A percentile compares a stretch with the other conserved stretches of the same genome.
Conservation (phyloP, 2,797 vertebrate species). For the Melanotaenia pygmaea region DNA sequence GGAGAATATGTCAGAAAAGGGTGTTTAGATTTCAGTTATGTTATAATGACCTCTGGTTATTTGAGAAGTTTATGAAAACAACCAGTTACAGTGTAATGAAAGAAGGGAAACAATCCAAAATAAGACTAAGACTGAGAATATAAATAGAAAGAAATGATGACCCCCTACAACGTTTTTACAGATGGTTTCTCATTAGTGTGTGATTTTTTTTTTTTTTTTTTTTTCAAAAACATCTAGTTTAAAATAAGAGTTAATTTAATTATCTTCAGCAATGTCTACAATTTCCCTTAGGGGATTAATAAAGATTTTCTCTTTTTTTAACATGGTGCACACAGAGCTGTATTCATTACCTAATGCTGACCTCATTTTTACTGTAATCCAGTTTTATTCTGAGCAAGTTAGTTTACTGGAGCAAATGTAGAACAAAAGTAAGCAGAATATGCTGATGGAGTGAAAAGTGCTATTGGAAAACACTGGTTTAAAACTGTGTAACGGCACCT, state of each 20-base stretch:
- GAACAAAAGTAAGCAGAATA: constrained; percentile 41
- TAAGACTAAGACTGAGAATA: constrained; percentile 34
- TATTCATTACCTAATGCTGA: constrained; percentile 24
- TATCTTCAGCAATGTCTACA: background rate
- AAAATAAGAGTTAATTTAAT: background rate
- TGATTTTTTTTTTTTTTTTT: background rate
- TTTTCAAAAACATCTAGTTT: background rate
- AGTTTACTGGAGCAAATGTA: constrained; percentile 18
- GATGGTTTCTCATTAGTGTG: constrained; percentile 7
- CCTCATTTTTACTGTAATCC: constrained; percentile 31
- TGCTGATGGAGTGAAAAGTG: background rate
- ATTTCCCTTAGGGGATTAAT: background rate
- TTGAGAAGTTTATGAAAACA: constrained; percentile 55
- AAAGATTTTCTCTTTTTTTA: background rate
- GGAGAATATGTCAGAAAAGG: constrained; percentile 31
- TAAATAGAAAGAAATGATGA: constrained; percentile 51
- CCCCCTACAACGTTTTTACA: constrained; percentile 15
- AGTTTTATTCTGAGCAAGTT: constrained; percentile 31
- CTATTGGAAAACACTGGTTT: too few species aligned
- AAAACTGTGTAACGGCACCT: too few species aligned
- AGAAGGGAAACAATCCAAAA: constrained; percentile 50
- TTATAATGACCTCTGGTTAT: constrained; percentile 40
- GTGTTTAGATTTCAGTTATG: constrained; percentile 23
- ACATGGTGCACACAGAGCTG: background rate
- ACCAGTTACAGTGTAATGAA: constrained; percentile 50